Conservation (phyloP, 1,140 invertebrate genomes). For the Drosophila sp. region DNA sequence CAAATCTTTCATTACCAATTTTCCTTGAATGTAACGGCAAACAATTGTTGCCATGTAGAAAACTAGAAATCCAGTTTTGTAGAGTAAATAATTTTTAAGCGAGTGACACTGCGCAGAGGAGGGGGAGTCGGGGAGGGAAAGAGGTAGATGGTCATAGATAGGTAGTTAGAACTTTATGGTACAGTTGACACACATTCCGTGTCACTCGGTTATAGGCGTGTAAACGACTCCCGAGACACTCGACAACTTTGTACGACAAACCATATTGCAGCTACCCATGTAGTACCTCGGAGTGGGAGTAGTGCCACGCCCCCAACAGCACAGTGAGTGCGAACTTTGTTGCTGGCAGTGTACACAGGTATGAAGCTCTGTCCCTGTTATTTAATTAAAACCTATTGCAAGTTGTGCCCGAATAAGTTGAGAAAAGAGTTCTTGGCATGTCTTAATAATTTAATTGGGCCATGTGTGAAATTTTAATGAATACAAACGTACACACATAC, state of each 20-base stretch:
- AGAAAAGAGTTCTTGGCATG: conserved; percentile 38
- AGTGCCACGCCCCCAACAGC: conserved; percentile 47
- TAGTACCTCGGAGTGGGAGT: conserved; percentile 10
- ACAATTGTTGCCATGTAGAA: conserved; percentile 47
- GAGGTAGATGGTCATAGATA: background rate
- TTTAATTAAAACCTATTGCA: conserved; percentile 76
- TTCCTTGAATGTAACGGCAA: conserved; percentile 26
- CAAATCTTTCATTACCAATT: no score
- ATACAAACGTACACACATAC: conserved; percentile 47
- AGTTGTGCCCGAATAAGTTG: conserved; percentile 39
- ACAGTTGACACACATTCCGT: conserved; percentile 65
- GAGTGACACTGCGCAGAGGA: conserved; percentile 12
- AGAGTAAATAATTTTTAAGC: conserved; percentile 70
- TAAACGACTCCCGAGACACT: conserved; percentile 57
- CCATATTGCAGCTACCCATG: conserved; percentile 22
- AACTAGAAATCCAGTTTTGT: conserved; percentile 32
- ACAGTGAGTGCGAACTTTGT: conserved; percentile 8
- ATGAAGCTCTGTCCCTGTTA: conserved; percentile 53
- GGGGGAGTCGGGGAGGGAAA: no score
- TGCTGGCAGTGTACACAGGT: conserved; percentile 6
- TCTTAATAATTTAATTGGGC: conserved; percentile 78
- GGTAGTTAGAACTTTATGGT: conserved; percentile 6
- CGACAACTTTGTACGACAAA: conserved; percentile 56
- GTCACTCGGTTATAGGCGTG: conserved; percentile 51
- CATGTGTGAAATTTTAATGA: conserved; percentile 75